phyloP scores from a whole-genome alignment of 2,113 vertebrate species.

The Hydropotes inermis region DNA sequence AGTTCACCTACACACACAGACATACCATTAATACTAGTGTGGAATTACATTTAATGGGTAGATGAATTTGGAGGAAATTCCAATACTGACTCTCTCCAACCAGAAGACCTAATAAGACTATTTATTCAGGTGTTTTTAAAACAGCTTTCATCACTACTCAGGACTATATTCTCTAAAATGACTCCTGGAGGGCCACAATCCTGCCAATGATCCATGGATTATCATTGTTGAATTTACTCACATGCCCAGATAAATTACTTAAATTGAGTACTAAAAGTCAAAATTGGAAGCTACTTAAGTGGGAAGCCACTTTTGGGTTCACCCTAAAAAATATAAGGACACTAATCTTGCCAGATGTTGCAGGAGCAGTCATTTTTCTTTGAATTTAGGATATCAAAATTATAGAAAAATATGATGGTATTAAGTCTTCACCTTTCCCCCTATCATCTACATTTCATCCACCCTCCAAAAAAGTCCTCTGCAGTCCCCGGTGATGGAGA shows the following conservation, averaged over 20 bases:
- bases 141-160: neutral
- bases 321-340: neutral
- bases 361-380: neutral
- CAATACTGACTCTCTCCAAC: neutral
- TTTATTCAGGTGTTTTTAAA: slow-evolving; percentile 15
- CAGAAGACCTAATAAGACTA: neutral
- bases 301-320: neutral
- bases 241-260: neutral
- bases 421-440: neutral
- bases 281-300: neutral
- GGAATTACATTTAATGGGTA: neutral
- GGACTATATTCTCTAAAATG: neutral
- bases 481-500: neutral
- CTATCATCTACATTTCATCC: neutral
- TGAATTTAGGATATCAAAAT: neutral
- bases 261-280: neutral
- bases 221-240: neutral
- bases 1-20: neutral
- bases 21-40: neutral
- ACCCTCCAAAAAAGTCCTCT: slow-evolving; percentile 1
- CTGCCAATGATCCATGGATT: neutral
- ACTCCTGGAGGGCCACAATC: neutral
- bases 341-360: neutral
- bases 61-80: neutral
- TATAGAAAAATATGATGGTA: neutral